Evolutionary conservation across 1,140 invertebrate genomes (phyloP).

Genomic region (Sitodiplosis mosellana): DNA sequence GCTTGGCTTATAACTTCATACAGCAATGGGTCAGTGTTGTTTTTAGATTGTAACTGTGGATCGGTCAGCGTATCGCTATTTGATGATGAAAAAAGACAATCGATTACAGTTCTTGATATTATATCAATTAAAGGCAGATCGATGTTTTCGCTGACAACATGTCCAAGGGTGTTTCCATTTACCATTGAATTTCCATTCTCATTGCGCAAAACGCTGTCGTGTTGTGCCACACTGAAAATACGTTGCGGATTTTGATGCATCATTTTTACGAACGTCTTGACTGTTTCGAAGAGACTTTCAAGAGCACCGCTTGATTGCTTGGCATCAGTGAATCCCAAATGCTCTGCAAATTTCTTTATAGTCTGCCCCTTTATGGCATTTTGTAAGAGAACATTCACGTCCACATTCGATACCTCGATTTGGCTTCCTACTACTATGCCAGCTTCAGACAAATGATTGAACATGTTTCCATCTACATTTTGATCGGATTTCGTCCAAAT

Average conservation of each 20-base stretch:
- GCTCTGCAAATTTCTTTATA: conserved; percentile 1
- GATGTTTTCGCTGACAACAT: too few species aligned
- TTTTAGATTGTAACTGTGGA: not conserved
- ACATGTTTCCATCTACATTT: conserved; percentile 49
- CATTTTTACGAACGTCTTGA: not conserved
- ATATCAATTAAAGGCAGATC: too few species aligned
- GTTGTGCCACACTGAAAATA: not conserved
- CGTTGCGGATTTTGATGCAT: not conserved
- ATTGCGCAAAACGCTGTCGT: too few species aligned
- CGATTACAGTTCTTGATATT: too few species aligned
- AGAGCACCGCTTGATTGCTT: not conserved
- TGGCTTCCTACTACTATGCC: conserved; percentile 49
- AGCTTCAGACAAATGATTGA: conserved; percentile 46
- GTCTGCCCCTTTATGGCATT: conserved; percentile 30
- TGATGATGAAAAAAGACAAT: too few species aligned
- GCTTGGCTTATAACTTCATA: conserved; percentile 1
- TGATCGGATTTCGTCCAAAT: conserved; percentile 36
- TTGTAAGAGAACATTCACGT: conserved; percentile 38
- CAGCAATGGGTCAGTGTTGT: not conserved
- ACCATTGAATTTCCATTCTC: too few species aligned
- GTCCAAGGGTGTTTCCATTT: too few species aligned
- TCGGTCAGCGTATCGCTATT: too few species aligned
- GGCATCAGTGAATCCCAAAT: not conserved
- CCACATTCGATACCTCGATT: conserved; percentile 29
- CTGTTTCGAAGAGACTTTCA: not conserved